Conservation (phyloP, 30 jellyfish, hydroid and myxozoan species). For the Hydractinia symbiolongicarpus region DNA sequence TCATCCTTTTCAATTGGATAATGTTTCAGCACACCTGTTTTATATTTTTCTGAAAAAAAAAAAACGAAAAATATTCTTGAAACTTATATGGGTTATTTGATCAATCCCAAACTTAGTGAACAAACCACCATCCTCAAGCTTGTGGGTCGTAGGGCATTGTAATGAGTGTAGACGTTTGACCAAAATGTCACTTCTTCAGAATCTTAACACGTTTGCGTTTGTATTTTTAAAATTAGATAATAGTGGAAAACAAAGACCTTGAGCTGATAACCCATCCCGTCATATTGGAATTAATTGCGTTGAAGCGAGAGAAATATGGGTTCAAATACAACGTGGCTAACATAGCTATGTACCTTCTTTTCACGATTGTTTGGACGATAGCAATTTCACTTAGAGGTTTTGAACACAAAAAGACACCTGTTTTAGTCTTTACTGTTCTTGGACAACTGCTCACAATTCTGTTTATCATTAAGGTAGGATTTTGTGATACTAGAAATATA, state of each 20-base stretch:
- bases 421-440: background rate
- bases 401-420: background rate
- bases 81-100: too few species aligned
- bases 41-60: too few species aligned
- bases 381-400: background rate
- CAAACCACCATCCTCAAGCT: background rate
- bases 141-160: background rate
- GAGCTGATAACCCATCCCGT: background rate
- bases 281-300: background rate
- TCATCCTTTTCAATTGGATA: background rate
- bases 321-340: background rate
- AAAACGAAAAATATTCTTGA: too few species aligned
- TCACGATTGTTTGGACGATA: slow-evolving; percentile 8
- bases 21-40: too few species aligned
- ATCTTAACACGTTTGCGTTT: background rate
- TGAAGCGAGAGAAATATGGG: slow-evolving; percentile 7
- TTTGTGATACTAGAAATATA: too few species aligned
- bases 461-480: slow-evolving; percentile 2
- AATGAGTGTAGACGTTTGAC: background rate
- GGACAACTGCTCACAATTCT: slow-evolving; percentile 6
- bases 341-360: background rate
- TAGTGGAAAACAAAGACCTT: background rate
- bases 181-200: background rate
- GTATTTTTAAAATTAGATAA: background rate
- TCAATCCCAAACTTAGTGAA: background rate